Evolutionary conservation across 2,113 vertebrate species (phyloP).

Genomic region (Rhinichthys klamathensis): DNA sequence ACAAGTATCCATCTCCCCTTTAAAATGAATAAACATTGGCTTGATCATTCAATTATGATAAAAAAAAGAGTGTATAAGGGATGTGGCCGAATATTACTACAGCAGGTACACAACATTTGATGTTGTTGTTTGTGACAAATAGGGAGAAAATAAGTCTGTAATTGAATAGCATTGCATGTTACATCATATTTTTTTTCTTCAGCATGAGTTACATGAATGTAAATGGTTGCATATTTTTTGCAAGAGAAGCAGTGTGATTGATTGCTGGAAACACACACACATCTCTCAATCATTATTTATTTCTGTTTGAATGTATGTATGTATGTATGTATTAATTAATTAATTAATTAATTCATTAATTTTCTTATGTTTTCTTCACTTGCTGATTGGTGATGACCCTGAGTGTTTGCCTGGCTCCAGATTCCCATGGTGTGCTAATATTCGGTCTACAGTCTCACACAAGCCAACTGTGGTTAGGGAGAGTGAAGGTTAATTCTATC

Average conservation of each 20-base stretch:
- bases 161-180: neutral
- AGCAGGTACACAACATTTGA: neutral
- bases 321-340: too few relatives aligned
- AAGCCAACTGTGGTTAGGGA: constrained; percentile 84
- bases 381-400: constrained; percentile 38
- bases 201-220: too few relatives aligned
- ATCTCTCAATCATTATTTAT: neutral
- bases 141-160: neutral
- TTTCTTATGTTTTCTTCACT: constrained; percentile 10
- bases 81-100: neutral
- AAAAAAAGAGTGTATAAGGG: neutral
- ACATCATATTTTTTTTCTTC: too few relatives aligned
- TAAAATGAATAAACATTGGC: neutral
- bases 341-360: constrained; percentile 36
- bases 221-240: too few relatives aligned
- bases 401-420: constrained; percentile 80
- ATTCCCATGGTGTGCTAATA: constrained; percentile 85
- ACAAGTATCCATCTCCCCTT: neutral
- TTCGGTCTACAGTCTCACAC: constrained; percentile 78
- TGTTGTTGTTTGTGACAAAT: neutral
- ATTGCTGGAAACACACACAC: neutral
- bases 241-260: neutral
- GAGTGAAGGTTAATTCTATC: constrained; percentile 98
- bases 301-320: too few relatives aligned
- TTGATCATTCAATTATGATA: neutral